These are phyloP conservation scores for Lutjanus argentimaculatus DNA, from an alignment of 2,797 vertebrate genomes.

Conservation along the genomic window DNA sequence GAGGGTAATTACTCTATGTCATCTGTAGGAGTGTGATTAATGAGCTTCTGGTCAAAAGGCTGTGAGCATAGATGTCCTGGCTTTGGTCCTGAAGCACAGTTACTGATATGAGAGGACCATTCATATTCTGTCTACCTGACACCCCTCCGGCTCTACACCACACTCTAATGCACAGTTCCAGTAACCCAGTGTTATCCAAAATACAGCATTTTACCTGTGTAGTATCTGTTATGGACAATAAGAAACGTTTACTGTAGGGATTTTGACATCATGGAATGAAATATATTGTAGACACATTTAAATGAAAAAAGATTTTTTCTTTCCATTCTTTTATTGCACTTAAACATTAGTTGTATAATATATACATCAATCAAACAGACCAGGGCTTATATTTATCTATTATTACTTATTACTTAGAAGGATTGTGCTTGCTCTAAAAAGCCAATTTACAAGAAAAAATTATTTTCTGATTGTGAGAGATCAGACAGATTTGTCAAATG, in stretches of 20 bases:
- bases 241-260: neutral
- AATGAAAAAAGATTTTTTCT: neutral
- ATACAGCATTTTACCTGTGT: neutral
- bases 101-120: conserved; percentile 74
- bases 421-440: neutral
- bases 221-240: neutral
- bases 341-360: neutral
- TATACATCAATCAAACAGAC: no score
- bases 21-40: conserved; percentile 85
- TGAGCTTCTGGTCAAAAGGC: conserved; percentile 80
- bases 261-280: neutral
- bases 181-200: neutral
- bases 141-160: conserved; percentile 20
- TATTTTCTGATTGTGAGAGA: neutral
- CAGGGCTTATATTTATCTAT: no score
- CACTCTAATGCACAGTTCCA: conserved; percentile 2
- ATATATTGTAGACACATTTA: neutral
- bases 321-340: neutral
- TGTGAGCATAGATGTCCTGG: conserved; percentile 80
- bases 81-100: conserved; percentile 71
- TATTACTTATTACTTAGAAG: no score
- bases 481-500: neutral
- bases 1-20: conserved; percentile 85
- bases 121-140: conserved; percentile 67
- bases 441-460: neutral